Conservation (phyloP, 1,140 invertebrate species). For the Drosophila burlai region DNA sequence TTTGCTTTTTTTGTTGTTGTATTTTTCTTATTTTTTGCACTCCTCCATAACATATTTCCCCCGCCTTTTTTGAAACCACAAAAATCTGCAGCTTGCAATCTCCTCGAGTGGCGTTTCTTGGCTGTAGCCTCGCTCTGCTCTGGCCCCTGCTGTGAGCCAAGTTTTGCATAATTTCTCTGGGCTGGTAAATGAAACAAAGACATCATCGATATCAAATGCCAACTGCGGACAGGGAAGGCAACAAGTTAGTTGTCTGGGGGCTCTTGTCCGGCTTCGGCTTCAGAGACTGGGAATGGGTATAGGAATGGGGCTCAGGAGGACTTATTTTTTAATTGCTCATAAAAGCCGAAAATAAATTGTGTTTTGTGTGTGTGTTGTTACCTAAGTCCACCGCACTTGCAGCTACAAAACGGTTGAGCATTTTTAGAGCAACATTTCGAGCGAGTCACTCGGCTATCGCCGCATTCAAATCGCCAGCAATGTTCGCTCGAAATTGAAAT, state of each 20-base stretch:
- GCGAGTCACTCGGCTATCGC: slow-evolving; percentile 25
- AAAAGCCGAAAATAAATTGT: slow-evolving; percentile 33
- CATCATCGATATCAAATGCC: slow-evolving; percentile 81
- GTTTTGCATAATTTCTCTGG: slow-evolving; percentile 57
- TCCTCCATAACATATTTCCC: slow-evolving; percentile 18
- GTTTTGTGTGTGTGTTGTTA: slow-evolving; percentile 16
- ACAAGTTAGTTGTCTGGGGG: slow-evolving; percentile 48
- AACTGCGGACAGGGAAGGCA: slow-evolving; percentile 32
- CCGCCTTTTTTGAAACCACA: slow-evolving; percentile 43
- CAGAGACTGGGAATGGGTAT: not conserved
- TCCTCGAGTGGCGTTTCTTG: slow-evolving; percentile 36
- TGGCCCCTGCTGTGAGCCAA: slow-evolving; percentile 43
- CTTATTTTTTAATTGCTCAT: slow-evolving; percentile 43
- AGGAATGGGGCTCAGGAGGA: slow-evolving; percentile 24
- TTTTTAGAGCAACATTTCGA: slow-evolving; percentile 26
- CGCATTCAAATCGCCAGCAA: slow-evolving; percentile 42
- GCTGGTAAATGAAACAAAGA: slow-evolving; percentile 77
- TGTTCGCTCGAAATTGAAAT: slow-evolving; percentile 35
- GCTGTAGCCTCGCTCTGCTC: slow-evolving; percentile 18
- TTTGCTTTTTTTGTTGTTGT: slow-evolving; percentile 22
- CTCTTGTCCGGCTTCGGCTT: slow-evolving; percentile 63
- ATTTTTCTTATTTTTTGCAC: slow-evolving; percentile 3
- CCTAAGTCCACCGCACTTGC: slow-evolving; percentile 25
- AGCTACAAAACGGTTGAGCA: slow-evolving; percentile 3
- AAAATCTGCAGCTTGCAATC: slow-evolving; percentile 50